These are phyloP conservation scores for Ctenoplectra terminalis DNA, from an alignment of 1,140 invertebrate genomes.

Conservation along the genomic window DNA sequence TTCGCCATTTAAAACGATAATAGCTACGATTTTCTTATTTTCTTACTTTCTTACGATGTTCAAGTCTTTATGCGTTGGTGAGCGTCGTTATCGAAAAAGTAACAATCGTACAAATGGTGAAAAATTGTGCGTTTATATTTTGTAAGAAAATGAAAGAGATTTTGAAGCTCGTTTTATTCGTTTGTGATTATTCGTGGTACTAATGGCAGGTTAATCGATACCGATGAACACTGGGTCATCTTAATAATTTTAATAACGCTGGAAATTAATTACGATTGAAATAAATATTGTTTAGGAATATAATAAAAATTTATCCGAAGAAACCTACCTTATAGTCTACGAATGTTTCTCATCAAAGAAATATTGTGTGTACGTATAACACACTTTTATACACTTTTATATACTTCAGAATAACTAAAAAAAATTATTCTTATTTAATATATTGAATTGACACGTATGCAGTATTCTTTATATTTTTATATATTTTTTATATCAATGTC, in stretches of 20 bases:
- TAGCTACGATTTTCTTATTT: neutral
- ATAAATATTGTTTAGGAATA: neutral
- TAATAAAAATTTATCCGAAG: neutral
- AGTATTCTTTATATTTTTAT: too few species aligned
- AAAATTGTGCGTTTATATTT: conserved; percentile 26
- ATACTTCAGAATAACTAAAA: neutral
- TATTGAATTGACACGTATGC: too few species aligned
- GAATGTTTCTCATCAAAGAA: neutral
- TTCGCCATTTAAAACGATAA: neutral
- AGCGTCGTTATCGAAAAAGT: neutral
- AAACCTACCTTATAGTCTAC: neutral
- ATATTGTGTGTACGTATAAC: neutral
- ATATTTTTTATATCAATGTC: too few species aligned
- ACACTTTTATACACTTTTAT: neutral
- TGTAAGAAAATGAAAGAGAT: conserved; percentile 1
- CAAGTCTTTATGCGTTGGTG: neutral
- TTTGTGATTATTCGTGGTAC: neutral
- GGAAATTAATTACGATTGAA: neutral
- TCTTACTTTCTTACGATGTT: neutral
- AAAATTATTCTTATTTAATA: neutral
- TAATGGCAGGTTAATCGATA: neutral
- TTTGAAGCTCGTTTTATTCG: neutral
- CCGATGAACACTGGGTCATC: neutral
- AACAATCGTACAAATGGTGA: conserved; percentile 17
- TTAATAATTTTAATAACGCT: neutral